Evolutionary conservation across 2,888 invertebrate species (phyloP), one percentile per base, ranked within the genome.

Genomic region (Trissonchulus sp.): DNA sequence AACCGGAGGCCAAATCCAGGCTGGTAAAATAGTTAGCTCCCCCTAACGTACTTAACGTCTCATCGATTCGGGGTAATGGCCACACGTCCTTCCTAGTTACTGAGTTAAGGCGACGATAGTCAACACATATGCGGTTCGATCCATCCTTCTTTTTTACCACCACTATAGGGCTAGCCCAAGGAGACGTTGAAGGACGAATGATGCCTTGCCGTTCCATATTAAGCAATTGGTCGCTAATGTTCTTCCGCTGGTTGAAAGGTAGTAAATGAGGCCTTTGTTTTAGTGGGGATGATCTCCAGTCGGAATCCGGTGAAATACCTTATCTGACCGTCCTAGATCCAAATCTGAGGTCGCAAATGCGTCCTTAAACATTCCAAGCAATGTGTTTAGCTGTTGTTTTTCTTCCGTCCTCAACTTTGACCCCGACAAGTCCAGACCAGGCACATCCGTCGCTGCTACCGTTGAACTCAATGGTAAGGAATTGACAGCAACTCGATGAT

Each of bases 1-100:
- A 78, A 30, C 63, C 74, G 2, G 48, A 73, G 2, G 35, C 28
- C 33, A 35, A 34, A 38, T 76, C 74, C 28, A 75, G 72, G 37
- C n/a, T 38, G 33, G 72, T 74, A 36, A 69, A 74, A 31, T n/a
- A 73, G 3, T 73, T 35, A 34, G 65, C 31, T 30, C 72, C 68
- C 33, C 8, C 15, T 23, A 73, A 35, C 8, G 31, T 31, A 33
- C 23, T 33, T 3, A 74, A 28, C 8, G 48, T 74, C 18, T 73
- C 72, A 23, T 31, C 31, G 3, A 74, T 74, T n/a, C 15, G 2
- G 8, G 74, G 74, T 8, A 74, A 30, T 23, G 74, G 74, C 18
- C 23, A 74, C 15, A n/a, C 30, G 33, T 74, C 74, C 23, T 37
- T 30, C 65, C n/a, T 34, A 2, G 73, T 74, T 18, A 72, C 3